phyloP scores from a whole-genome alignment of 2,797 vertebrate genomes.

The Thripadectes ignobilis region DNA sequence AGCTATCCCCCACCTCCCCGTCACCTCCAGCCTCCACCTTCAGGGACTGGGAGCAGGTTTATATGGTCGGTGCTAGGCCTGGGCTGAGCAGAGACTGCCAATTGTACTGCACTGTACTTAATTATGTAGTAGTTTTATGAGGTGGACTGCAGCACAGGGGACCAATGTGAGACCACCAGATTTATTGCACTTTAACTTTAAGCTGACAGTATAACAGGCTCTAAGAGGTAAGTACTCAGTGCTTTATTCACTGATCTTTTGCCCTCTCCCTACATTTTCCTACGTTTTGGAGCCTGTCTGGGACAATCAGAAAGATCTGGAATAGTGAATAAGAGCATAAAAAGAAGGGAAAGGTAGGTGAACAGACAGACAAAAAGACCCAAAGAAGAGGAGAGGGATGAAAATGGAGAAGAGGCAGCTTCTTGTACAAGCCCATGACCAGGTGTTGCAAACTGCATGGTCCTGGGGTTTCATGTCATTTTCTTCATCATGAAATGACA shows the following conservation, averaged over 20 bases:
- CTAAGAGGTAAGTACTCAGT: constrained; percentile 38
- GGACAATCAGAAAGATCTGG: neutral
- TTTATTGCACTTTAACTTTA: constrained; percentile 57
- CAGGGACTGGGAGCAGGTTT: constrained; percentile 10
- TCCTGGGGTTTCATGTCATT: neutral
- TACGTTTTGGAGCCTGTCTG: neutral
- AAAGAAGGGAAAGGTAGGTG: neutral
- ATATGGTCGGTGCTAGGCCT: constrained; percentile 30
- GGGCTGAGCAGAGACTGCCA: constrained; percentile 52
- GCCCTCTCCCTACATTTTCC: neutral
- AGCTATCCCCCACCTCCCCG: neutral
- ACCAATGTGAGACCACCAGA: constrained; percentile 57
- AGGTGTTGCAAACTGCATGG: neutral
- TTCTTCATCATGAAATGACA: neutral
- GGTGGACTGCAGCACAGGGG: constrained; percentile 52
- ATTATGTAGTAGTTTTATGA: constrained; percentile 76
- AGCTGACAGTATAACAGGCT: constrained; percentile 56
- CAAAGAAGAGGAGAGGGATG: neutral
- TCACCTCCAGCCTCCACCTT: constrained; percentile 13
- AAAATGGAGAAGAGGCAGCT: neutral
- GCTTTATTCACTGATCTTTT: constrained; percentile 35
- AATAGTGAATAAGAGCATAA: neutral
- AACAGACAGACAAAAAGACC: neutral
- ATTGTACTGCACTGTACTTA: constrained; percentile 61
- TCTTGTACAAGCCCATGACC: neutral